Conservation (phyloP, 2,888 invertebrate species). For the Drosophila borealis region DNA sequence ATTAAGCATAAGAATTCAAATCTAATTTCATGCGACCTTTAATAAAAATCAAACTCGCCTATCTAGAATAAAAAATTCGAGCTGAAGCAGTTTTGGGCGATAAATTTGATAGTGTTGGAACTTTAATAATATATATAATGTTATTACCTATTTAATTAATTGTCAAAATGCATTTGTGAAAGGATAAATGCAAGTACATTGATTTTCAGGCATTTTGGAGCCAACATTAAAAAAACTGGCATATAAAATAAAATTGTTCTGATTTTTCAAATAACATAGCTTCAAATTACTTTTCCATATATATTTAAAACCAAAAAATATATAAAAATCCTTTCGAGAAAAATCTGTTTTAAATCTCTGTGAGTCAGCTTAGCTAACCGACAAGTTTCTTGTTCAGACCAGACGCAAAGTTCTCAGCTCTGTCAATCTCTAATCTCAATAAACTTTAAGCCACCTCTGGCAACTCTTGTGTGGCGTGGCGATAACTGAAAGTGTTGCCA, state of each 20-base stretch:
- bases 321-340: too few species aligned
- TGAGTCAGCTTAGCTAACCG: background rate
- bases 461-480: conserved; percentile 1
- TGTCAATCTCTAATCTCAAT: conserved; percentile 16
- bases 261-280: too few species aligned
- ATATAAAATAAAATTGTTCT: too few species aligned
- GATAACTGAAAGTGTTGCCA: conserved; percentile 43
- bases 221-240: too few species aligned
- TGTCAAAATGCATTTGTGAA: too few species aligned
- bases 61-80: background rate
- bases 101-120: background rate
- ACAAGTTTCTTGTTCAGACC: background rate
- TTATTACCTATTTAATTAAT: too few species aligned
- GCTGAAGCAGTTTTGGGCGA: background rate
- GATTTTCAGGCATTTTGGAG: too few species aligned
- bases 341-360: background rate
- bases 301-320: too few species aligned
- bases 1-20: conserved; percentile 4
- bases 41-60: background rate
- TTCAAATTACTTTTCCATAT: too few species aligned
- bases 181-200: too few species aligned
- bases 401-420: background rate
- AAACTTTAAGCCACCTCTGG: conserved; percentile 7
- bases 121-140: too few species aligned
- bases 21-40: background rate